Base-by-base conservation (phyloP, 1,140 invertebrate genomes). In the Saccostrea cuccullata region DNA sequence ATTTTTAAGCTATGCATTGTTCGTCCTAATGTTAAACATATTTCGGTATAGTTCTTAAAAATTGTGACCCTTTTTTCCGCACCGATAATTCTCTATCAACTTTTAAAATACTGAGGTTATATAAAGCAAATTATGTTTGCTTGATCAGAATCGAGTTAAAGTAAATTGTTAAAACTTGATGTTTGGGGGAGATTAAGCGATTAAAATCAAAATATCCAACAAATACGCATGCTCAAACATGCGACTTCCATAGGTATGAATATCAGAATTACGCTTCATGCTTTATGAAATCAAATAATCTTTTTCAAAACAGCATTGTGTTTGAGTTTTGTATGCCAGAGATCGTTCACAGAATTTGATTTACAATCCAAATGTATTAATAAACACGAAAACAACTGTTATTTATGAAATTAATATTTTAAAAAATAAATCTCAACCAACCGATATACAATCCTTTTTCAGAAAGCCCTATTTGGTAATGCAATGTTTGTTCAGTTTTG, bases 331-430 rank as follows among this genome's bases (percentile, higher is more conserved):
- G 15, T n/a, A 17, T 64, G n/a, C 58, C 58, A 64, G 70, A 77
- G 11, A 77, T 77, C 23, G 23, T 36, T 77, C 70, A 12, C 9
- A 23, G 15, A 36, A 5, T 77, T 77, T 77, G 82, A 55, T 36
- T 84, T 36, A 84, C 82, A 56, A 84, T 23, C 47, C 47, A 56
- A 56, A 55, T 84, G 9, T n/a, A 84, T 23, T 55, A 56, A 55
- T 36, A 84, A 55, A 84, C 82, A n/a, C 82, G 15, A 20, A 12
- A 55, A 23, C 40, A 20, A 84, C 47, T 84, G 82, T 84, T 17
- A 47, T 84, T 55, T 84, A 84, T 84, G 82, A 84, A 84, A 84
- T 55, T 84, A 84, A 84, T 84, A 84, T 84, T n/a, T n/a, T 15
- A 77, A 30, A 77, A 77, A 77, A 77, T 30, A 77, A 77, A 77